Conservation (phyloP, 2,113 vertebrate species). For the Myrmecophaga tridactyla region DNA sequence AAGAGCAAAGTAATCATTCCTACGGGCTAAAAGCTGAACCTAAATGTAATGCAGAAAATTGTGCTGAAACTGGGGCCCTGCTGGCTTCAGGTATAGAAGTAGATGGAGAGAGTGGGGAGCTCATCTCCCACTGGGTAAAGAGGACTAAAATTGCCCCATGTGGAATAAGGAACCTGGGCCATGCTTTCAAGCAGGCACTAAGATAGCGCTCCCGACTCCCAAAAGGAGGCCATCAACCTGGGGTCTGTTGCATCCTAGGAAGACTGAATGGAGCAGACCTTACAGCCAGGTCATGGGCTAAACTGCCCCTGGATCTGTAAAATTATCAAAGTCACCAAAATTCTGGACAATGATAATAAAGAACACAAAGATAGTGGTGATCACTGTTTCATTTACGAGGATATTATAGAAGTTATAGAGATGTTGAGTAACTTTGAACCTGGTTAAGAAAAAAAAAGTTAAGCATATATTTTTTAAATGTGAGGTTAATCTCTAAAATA, state of each 20-base stretch:
- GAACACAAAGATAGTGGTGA: neutral
- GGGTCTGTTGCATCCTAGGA: neutral
- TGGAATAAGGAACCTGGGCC: neutral
- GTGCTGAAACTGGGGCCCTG: neutral
- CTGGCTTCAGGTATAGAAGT: neutral
- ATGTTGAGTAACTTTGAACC: neutral
- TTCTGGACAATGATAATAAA: neutral
- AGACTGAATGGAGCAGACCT: neutral
- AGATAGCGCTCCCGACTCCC: neutral
- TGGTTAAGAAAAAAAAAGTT: neutral
- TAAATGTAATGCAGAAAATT: neutral
- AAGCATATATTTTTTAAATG: neutral
- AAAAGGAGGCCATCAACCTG: neutral
- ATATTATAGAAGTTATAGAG: neutral
- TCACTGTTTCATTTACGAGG: neutral
- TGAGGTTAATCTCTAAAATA: neutral
- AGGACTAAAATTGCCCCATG: neutral
- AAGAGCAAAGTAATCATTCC: neutral
- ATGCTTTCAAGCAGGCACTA: neutral
- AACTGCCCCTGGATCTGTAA: neutral
- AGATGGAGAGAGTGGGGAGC: neutral
- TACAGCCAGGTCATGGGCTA: rapidly evolving
- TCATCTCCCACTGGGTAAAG: neutral
- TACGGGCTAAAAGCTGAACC: neutral
- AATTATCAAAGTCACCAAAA: neutral